Conservation (phyloP, 2,797 vertebrate genomes). For the Anniella stebbinsi region DNA sequence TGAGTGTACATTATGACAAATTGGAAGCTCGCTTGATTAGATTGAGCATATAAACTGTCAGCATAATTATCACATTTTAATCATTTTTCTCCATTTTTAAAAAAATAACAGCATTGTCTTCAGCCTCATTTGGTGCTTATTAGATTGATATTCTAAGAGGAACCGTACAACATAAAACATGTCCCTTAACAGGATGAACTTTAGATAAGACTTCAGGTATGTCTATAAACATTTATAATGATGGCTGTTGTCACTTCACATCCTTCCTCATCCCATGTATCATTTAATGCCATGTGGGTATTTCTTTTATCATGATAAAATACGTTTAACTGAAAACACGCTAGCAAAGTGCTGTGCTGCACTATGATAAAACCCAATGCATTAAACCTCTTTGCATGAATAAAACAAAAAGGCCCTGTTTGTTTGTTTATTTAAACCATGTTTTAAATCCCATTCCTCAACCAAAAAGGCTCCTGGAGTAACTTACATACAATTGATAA, state of each 20-base stretch:
- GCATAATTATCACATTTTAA: slow-evolving; percentile 88
- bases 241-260: slow-evolving; percentile 62
- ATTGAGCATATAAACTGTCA: slow-evolving; percentile 85
- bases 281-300: slow-evolving; percentile 56
- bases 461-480: background rate
- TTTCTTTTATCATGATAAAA: slow-evolving; percentile 64
- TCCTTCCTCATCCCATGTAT: slow-evolving; percentile 61
- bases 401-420: background rate
- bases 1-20: slow-evolving; percentile 85
- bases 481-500: no score
- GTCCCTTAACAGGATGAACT: slow-evolving; percentile 83
- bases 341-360: slow-evolving; percentile 4
- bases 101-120: slow-evolving; percentile 82
- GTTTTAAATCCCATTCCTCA: background rate
- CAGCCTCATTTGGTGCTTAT: slow-evolving; percentile 85
- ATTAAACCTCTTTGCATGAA: slow-evolving; percentile 23
- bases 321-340: slow-evolving; percentile 41
- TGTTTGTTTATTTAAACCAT: no score
- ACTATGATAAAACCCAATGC: slow-evolving; percentile 48
- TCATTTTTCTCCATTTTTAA: slow-evolving; percentile 85
- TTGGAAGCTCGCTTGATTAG: slow-evolving; percentile 85
- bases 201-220: slow-evolving; percentile 78
- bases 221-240: slow-evolving; percentile 78
- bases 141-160: slow-evolving; percentile 86
- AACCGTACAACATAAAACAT: slow-evolving; percentile 82